phyloP scores from a whole-genome alignment of 1,140 invertebrate species.

The Bombus consobrinus region DNA sequence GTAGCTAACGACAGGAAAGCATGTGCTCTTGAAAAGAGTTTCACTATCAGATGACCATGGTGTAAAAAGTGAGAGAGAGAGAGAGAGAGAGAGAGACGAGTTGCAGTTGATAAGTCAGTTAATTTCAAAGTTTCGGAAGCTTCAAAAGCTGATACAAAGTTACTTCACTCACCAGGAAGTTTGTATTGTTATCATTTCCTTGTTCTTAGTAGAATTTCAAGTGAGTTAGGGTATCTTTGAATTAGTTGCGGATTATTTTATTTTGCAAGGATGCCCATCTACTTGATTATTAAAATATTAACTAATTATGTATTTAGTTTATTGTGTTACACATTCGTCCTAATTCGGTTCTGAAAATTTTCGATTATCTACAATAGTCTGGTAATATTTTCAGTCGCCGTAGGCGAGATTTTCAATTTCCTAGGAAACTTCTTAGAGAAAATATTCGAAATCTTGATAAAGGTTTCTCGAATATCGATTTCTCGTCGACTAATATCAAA shows the following conservation, averaged over 20 bases:
- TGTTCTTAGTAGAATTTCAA: no score
- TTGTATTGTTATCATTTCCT: no score
- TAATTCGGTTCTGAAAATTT: neutral
- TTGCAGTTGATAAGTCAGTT: neutral
- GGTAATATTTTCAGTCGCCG: neutral
- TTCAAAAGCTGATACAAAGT: neutral
- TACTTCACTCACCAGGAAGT: no score
- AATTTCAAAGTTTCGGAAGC: neutral
- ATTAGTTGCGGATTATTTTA: neutral
- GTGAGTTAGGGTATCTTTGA: neutral
- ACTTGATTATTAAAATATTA: neutral
- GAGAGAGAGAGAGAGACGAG: neutral
- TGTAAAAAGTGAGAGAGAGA: neutral
- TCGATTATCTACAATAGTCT: neutral
- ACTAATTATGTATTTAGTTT: neutral
- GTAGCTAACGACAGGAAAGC: neutral
- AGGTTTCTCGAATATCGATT: constrained; percentile 21
- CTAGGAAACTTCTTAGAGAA: constrained; percentile 14
- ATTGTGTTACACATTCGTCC: neutral
- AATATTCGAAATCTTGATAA: neutral
- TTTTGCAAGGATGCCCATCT: neutral
- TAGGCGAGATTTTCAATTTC: constrained; percentile 1
- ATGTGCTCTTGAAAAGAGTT: constrained; percentile 44
- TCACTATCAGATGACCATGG: neutral
- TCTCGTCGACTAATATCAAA: constrained; percentile 3